Evolutionary conservation across 2,113 vertebrate species (phyloP).

Genomic region (Odobenus rosmarus): DNA sequence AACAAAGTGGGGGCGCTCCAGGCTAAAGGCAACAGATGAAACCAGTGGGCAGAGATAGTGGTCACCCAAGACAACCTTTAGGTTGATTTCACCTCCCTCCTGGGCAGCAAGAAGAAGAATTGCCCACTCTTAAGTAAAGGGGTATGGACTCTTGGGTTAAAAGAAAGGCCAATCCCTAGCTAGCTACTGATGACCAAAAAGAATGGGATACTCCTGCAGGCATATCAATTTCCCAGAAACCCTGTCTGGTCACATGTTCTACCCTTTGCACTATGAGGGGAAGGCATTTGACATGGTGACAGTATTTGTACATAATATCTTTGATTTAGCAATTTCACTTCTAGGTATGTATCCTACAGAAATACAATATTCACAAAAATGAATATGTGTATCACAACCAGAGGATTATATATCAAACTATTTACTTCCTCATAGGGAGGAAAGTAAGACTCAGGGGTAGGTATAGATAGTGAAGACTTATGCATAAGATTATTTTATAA

Average conservation of each 20-base stretch:
- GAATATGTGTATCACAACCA: background rate
- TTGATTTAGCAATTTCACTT: background rate
- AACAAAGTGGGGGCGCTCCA: background rate
- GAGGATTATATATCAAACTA: background rate
- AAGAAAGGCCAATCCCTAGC: background rate
- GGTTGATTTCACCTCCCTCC: background rate
- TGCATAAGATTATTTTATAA: background rate
- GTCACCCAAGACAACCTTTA: background rate
- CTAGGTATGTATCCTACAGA: background rate
- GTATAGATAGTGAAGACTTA: background rate
- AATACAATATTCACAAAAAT: slow-evolving; percentile 2
- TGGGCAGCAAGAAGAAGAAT: background rate
- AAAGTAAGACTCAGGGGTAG: background rate
- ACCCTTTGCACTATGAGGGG: background rate
- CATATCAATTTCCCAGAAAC: background rate
- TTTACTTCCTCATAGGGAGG: background rate
- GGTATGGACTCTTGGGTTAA: background rate
- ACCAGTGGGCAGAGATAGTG: background rate
- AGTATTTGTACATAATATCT: background rate
- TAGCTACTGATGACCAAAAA: background rate
- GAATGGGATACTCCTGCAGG: background rate
- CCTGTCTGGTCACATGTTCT: background rate
- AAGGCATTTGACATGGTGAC: background rate
- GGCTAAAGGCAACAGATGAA: background rate
- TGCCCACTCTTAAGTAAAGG: background rate